Conservation (phyloP, 2,113 vertebrate species). For the Cavia porcellus region DNA sequence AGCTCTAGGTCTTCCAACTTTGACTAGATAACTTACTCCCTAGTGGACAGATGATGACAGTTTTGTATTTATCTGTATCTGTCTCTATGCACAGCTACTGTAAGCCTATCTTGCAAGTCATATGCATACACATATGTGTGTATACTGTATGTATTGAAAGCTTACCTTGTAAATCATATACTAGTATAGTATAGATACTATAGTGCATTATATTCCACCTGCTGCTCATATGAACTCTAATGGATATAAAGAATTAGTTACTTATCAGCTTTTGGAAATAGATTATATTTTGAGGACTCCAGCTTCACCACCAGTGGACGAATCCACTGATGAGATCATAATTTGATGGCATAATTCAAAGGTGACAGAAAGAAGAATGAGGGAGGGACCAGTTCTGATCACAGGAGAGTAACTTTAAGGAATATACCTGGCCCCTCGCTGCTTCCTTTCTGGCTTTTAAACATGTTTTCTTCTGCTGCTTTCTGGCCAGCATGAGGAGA, state of each 20-base stretch:
- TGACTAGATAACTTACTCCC: neutral
- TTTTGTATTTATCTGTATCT: neutral
- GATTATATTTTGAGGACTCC: neutral
- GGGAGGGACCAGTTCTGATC: neutral
- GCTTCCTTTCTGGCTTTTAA: no score
- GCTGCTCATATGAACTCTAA: no score
- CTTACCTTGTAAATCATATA: no score
- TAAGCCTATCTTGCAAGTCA: no score
- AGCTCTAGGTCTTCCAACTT: neutral
- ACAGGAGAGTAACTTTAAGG: neutral
- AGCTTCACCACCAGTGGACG: neutral
- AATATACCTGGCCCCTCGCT: neutral
- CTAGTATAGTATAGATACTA: no score
- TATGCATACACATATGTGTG: no score
- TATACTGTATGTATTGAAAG: no score
- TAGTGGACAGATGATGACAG: neutral
- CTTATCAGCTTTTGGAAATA: neutral
- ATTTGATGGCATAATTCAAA: neutral
- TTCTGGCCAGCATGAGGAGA: no score
- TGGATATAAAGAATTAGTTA: no score
- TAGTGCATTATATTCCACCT: no score
- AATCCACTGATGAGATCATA: neutral
- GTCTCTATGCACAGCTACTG: no score
- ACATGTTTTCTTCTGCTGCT: no score
- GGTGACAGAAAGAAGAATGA: neutral